A percentile compares a stretch with the other conserved stretches of the same genome.
These are phyloP conservation scores for Xanthorhoe spadicearia DNA, from an alignment of 2,888 invertebrate species.

Conservation along the genomic window DNA sequence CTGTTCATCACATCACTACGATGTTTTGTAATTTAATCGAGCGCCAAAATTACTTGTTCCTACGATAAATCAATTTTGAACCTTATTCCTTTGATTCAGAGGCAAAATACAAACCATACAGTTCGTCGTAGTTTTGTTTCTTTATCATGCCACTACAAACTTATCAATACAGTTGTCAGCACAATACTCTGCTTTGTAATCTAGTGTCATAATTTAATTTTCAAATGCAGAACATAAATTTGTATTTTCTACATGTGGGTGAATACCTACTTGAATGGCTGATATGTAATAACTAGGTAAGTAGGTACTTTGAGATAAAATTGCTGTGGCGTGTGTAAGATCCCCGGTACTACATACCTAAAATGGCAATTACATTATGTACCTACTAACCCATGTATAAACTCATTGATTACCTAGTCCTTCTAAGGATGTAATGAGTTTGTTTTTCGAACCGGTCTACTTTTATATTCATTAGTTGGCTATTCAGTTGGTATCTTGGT, in stretches of 20 bases:
- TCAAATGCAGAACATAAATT: slow-evolving; percentile 15
- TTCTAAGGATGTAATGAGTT: background rate
- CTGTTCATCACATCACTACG: slow-evolving; percentile 19
- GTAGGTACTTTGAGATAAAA: slow-evolving; percentile 6
- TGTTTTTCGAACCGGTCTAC: background rate
- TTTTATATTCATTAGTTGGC: background rate
- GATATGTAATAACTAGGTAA: slow-evolving; percentile 11
- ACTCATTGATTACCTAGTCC: no score
- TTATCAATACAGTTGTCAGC: slow-evolving; percentile 3
- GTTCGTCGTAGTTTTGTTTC: slow-evolving; percentile 1
- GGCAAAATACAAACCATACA: background rate
- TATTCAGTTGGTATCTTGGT: background rate
- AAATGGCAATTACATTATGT: background rate
- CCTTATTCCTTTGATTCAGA: slow-evolving; percentile 11
- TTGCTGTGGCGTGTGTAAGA: slow-evolving; percentile 7
- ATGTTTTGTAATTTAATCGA: slow-evolving; percentile 19
- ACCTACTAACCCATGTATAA: no score
- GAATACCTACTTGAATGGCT: slow-evolving; percentile 22
- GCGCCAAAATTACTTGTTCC: slow-evolving; percentile 1
- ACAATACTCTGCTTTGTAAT: background rate
- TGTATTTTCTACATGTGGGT: slow-evolving; percentile 21
- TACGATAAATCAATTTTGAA: background rate
- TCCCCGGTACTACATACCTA: background rate
- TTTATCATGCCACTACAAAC: slow-evolving; percentile 10
- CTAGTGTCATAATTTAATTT: background rate